Evolutionary conservation across 2,797 vertebrate genomes (phyloP).

Genomic region (Cuniculus paca): DNA sequence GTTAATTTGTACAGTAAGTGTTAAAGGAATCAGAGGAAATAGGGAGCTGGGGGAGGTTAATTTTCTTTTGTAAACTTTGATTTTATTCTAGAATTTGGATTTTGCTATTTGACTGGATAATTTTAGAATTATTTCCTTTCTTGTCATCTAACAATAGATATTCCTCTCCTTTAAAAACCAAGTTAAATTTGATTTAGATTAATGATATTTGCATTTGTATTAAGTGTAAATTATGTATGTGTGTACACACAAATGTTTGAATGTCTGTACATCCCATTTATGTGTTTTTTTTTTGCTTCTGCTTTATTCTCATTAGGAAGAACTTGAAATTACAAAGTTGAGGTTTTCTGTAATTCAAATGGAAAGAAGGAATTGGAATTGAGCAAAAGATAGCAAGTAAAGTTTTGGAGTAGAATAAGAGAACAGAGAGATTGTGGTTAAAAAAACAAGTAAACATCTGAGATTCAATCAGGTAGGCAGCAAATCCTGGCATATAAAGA

Average conservation of each 20-base stretch:
- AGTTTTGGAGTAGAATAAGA: not conserved
- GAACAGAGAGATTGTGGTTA: not conserved
- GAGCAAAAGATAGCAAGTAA: not conserved
- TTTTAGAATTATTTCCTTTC: not conserved
- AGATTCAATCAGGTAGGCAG: not conserved
- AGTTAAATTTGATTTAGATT: not conserved
- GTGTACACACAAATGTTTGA: not conserved
- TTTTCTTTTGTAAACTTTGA: not conserved
- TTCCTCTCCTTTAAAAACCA: not conserved
- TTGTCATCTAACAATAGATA: not conserved
- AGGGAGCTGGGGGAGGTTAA: not conserved
- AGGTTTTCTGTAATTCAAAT: not conserved
- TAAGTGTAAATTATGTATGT: not conserved
- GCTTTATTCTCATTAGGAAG: not conserved
- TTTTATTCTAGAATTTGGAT: constrained; percentile 21
- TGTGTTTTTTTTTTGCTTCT: not conserved
- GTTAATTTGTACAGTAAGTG: not conserved
- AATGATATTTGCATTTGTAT: not conserved
- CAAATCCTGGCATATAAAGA: not conserved
- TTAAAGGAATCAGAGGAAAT: not conserved
- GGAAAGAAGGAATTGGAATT: not conserved
- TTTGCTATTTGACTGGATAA: not conserved
- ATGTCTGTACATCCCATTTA: not conserved
- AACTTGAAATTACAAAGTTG: not conserved
- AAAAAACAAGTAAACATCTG: not conserved